Base-by-base conservation (phyloP, 1,140 invertebrate genomes). In the Drosophila nigrodunni region DNA sequence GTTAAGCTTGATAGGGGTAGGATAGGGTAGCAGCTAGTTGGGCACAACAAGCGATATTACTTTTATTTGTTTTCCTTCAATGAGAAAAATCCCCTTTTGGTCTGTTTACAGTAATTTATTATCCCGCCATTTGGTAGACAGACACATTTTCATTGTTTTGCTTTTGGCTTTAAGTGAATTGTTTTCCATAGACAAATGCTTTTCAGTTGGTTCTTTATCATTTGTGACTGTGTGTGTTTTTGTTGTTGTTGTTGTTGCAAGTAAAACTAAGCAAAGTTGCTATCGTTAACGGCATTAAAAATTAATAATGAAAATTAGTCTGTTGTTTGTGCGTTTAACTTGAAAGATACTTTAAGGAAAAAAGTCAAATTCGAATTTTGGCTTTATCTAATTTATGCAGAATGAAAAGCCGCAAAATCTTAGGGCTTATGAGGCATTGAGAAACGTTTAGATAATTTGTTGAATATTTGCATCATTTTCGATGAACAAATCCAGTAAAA, bases 381-480 rank as follows among this genome's bases (percentile, higher is more conserved):
- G 46, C 46, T 55, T 15, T 47, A 25, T 71, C 25, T 65, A 72
- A 58, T 66, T 72, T 71, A 64, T 71, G 60, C 61, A 66, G 54
- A 13, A 44, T 67, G 18, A 59, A 67, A 43, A 67, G 61, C 37
- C 11, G 10, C 6, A 41, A 43, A 67, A 34, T 67, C 62, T 41
- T 58, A 18, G 9, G 18, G 58, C 15, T 58, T 57, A 46, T 52
- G 50, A 13, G 7, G 5, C n/a, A 25, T 21, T 10, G 18, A 47
- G 25, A 15, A 41, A 34, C 15, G 25, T 65, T 34, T 50, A 1
- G 18, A 57, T 61, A 72, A 71, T 39, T 52, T 74, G 61, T 74
- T 58, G 81, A 81, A 86, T 82, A 80, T 86, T 86, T 86, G 70
- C 52, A 49, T 61, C 65, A 57, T 52, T 74, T 25, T 41, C 9